Conservation (phyloP, 2,888 invertebrate species). For the Orthosia cruda region DNA sequence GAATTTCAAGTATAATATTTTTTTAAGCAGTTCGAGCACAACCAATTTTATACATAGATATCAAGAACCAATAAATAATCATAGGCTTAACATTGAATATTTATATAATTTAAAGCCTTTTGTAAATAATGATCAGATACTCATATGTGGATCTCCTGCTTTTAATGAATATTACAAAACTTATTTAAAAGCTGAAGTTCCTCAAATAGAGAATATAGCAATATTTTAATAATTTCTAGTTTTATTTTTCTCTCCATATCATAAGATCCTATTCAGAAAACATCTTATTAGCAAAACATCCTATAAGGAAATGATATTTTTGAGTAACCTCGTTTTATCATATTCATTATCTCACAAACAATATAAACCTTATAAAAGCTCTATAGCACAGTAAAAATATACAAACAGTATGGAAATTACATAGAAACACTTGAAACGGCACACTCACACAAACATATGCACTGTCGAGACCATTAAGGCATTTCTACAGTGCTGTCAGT, state of each 20-base stretch:
- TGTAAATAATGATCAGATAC: constrained; percentile 82
- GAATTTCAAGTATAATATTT: constrained; percentile 94
- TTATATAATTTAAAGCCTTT: constrained; percentile 80
- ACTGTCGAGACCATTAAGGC: no score
- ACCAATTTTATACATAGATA: constrained; percentile 81
- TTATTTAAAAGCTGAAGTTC: constrained; percentile 73
- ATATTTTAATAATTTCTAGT: constrained; percentile 76
- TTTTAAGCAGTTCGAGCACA: constrained; percentile 82
- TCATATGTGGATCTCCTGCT: constrained; percentile 92
- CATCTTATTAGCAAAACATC: no score
- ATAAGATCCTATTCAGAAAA: no score
- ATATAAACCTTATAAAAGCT: no score
- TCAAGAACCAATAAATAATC: constrained; percentile 88
- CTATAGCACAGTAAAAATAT: no score
- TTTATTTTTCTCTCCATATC: neutral
- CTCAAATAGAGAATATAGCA: constrained; percentile 79
- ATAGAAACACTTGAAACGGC: no score
- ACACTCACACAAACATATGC: no score
- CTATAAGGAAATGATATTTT: neutral
- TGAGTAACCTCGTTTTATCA: neutral
- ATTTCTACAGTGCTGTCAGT: no score
- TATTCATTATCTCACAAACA: no score
- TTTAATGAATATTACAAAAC: constrained; percentile 90
- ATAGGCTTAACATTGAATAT: constrained; percentile 80
- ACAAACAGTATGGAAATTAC: no score